Evolutionary conservation across 2,113 vertebrate species (phyloP).

Genomic region (Riparia riparia): DNA sequence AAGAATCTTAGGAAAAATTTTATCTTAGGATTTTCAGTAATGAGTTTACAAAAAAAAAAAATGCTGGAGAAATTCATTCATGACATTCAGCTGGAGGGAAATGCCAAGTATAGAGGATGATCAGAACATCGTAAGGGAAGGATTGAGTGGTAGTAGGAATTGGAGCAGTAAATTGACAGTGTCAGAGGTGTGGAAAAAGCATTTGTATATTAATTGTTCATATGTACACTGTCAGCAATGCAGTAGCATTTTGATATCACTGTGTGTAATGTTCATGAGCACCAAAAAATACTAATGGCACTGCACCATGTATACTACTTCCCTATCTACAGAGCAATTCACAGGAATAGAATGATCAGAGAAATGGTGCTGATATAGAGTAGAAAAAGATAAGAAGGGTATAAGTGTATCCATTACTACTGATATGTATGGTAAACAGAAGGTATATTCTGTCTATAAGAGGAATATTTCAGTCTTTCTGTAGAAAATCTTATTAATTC

Average conservation of each 20-base stretch:
- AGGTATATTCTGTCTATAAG: background rate
- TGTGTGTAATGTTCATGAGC: fast-evolving
- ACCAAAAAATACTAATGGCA: background rate
- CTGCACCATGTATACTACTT: background rate
- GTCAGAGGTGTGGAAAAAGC: background rate
- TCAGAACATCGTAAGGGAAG: background rate
- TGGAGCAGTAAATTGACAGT: background rate
- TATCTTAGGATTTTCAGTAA: background rate
- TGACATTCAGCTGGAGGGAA: background rate
- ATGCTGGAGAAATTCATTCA: background rate
- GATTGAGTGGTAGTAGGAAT: background rate
- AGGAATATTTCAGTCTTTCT: background rate
- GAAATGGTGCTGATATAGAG: background rate
- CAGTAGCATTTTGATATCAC: background rate
- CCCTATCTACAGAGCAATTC: background rate
- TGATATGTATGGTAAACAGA: background rate
- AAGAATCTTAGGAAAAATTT: background rate
- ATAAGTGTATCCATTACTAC: background rate
- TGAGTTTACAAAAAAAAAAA: fast-evolving
- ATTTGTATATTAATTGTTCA: background rate
- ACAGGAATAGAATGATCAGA: background rate
- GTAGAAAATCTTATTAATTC: background rate
- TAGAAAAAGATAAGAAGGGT: background rate
- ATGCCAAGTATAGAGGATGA: background rate
- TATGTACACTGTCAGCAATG: background rate